phyloP scores from a whole-genome alignment of 2,888 invertebrate genomes.

The Andrena bicolor region DNA sequence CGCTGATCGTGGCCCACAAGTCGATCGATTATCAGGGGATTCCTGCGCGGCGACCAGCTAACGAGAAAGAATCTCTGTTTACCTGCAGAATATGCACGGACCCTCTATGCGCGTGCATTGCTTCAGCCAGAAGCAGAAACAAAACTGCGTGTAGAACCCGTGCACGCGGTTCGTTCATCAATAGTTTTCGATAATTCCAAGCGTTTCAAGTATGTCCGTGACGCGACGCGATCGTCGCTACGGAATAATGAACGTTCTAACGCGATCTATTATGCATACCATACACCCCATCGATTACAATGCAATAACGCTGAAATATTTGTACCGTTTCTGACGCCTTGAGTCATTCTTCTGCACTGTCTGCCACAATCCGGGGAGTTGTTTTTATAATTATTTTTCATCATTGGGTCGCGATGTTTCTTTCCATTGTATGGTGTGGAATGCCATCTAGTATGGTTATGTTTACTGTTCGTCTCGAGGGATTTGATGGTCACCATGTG shows the following conservation, averaged over 20 bases:
- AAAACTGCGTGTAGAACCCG: background rate
- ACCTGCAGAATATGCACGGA: background rate
- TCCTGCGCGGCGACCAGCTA: background rate
- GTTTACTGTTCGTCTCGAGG: too few species aligned
- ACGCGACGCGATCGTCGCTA: background rate
- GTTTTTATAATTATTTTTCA: too few species aligned
- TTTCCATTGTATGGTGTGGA: too few species aligned
- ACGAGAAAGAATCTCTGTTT: constrained; percentile 8
- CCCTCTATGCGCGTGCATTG: background rate
- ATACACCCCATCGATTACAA: constrained; percentile 5
- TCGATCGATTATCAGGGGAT: constrained; percentile 26
- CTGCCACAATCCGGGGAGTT: too few species aligned
- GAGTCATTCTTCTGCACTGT: background rate
- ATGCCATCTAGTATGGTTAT: too few species aligned
- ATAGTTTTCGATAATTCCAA: background rate
- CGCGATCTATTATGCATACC: constrained; percentile 30
- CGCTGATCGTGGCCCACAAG: constrained; percentile 16
- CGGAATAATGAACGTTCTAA: background rate
- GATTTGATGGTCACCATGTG: too few species aligned
- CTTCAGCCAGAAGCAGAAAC: background rate
- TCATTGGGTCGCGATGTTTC: too few species aligned
- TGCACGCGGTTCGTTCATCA: background rate
- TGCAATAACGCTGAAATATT: constrained; percentile 4
- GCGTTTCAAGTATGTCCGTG: background rate
- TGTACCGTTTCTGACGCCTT: background rate